These are phyloP conservation scores for Potamilus streckersoni DNA, from an alignment of 1,140 invertebrate species.

Conservation along the genomic window DNA sequence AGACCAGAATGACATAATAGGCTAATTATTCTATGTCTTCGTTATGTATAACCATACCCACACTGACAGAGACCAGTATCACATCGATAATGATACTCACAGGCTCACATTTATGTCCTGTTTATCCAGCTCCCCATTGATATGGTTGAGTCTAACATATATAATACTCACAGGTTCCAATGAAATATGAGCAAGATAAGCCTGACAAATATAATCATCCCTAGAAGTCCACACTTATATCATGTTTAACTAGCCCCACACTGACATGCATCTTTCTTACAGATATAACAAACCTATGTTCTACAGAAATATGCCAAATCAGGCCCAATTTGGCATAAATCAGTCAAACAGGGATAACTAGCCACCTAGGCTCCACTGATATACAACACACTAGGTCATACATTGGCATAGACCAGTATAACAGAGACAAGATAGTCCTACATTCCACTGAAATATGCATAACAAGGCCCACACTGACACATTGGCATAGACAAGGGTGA, in stretches of 20 bases:
- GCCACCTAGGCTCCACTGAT: conserved; percentile 72
- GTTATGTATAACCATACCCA: background rate
- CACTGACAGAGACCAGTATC: background rate
- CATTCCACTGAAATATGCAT: too few relatives aligned
- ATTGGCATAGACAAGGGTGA: conserved; percentile 81
- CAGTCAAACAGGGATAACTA: background rate
- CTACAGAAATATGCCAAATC: background rate
- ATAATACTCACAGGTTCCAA: background rate
- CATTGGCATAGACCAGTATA: conserved; percentile 84
- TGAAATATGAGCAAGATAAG: background rate
- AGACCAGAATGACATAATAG: background rate
- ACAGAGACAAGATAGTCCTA: conserved; percentile 77
- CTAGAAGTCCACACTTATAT: conserved; percentile 72
- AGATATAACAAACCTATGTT: background rate
- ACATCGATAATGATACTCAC: conserved; percentile 15
- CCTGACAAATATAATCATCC: background rate
- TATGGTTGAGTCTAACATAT: conserved; percentile 76
- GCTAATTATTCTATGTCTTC: background rate
- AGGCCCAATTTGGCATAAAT: background rate
- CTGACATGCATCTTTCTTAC: conserved; percentile 78
- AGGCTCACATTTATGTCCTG: conserved; percentile 77
- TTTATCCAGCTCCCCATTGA: conserved; percentile 86
- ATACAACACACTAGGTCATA: conserved; percentile 83
- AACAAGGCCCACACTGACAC: conserved; percentile 58
- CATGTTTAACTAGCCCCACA: conserved; percentile 90